These are phyloP conservation scores for Calameuta idolon DNA, from an alignment of 2,888 invertebrate species.

Conservation along the genomic window DNA sequence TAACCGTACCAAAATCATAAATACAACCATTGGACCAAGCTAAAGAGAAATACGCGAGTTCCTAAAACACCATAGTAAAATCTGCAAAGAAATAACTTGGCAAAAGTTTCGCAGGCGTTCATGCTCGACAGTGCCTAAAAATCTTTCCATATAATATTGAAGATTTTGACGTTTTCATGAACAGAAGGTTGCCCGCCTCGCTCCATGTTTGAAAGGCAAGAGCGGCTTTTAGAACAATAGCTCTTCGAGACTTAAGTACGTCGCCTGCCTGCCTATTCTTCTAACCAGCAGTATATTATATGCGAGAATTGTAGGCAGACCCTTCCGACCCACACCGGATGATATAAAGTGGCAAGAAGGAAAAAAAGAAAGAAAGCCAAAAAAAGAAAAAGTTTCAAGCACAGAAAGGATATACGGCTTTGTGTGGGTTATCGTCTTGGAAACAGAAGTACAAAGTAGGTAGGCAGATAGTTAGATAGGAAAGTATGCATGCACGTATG, in stretches of 20 bases:
- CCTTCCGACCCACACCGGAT: slow-evolving; percentile 37
- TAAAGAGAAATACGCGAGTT: not conserved
- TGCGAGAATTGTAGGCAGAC: slow-evolving; percentile 28
- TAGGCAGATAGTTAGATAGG: not conserved
- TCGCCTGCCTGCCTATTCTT: slow-evolving; percentile 43
- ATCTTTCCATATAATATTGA: not conserved
- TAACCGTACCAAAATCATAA: not conserved
- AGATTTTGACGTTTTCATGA: not conserved
- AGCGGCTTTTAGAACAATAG: slow-evolving; percentile 49
- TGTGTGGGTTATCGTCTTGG: not conserved
- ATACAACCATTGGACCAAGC: not conserved
- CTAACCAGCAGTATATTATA: slow-evolving; percentile 34
- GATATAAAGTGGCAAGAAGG: slow-evolving; percentile 31
- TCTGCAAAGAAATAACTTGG: not conserved
- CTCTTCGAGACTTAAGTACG: slow-evolving; percentile 41
- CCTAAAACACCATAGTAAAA: not conserved
- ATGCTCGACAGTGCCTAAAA: not conserved
- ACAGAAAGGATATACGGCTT: not conserved
- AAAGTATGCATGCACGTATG: not conserved
- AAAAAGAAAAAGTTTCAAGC: not conserved
- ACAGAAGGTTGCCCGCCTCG: slow-evolving; percentile 1
- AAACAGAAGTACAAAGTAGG: not conserved
- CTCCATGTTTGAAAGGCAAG: slow-evolving; percentile 23
- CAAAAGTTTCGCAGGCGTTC: not conserved
- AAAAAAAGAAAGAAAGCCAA: slow-evolving; percentile 2